Evolutionary conservation across 2,888 invertebrate genomes (phyloP).

Genomic region (Spicauda simplicius): DNA sequence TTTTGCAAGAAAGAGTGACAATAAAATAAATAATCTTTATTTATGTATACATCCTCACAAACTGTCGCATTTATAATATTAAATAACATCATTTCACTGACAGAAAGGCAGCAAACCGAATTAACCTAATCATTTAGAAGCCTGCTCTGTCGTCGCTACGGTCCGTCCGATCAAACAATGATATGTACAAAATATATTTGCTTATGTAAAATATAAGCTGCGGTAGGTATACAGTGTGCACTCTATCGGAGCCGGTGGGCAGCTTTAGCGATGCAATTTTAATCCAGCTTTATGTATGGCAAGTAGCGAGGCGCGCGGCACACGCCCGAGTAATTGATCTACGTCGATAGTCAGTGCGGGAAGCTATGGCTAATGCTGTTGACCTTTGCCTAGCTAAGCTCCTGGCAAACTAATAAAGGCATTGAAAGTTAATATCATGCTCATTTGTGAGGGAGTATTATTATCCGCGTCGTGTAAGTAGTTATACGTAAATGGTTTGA

Average conservation of each 20-base stretch:
- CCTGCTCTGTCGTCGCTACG: not conserved
- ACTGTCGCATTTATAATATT: no score
- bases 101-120: no score
- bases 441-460: constrained; percentile 1
- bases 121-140: not conserved
- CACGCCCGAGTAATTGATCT: constrained; percentile 33
- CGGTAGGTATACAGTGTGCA: constrained; percentile 15
- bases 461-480: not conserved
- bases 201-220: constrained; percentile 3
- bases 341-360: constrained; percentile 30
- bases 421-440: constrained; percentile 23
- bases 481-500: not conserved
- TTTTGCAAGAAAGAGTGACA: no score
- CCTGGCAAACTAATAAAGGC: constrained; percentile 28
- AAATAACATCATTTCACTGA: no score
- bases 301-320: constrained; percentile 22
- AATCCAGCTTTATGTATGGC: constrained; percentile 34
- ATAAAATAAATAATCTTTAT: no score
- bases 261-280: constrained; percentile 31
- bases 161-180: not conserved
- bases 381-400: constrained; percentile 23
- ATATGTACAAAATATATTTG: constrained; percentile 2
- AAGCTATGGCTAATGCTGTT: constrained; percentile 31
- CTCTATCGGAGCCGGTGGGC: constrained; percentile 21
- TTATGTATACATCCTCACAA: no score